Base-by-base conservation (phyloP, 2,888 invertebrate genomes). In the Athalia cordata region DNA sequence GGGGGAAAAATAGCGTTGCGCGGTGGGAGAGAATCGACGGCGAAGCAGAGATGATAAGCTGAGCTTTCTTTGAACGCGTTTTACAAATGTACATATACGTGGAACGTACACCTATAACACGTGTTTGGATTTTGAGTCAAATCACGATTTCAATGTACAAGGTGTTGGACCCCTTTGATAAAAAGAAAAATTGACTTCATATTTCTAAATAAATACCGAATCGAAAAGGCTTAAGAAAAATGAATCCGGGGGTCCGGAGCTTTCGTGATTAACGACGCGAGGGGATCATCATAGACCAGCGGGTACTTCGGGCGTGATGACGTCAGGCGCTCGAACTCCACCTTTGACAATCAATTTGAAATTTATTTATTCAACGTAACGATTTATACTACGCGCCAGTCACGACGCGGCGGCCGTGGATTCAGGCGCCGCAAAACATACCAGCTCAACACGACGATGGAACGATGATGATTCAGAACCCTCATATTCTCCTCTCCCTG, bases 291-390 rank as follows among this genome's bases (percentile, higher is more conserved):
- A 29, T 29, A 29, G 29, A 29, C 29, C 29, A 29, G 29, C 29
- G 29, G 29, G 29, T 29, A 29, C 29, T 29, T 29, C 29, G 29
- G 29, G 29, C 29, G 29, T 2, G 29, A 29, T 29, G 29, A 49
- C 29, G 49, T 66, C 45, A 11, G 11, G 6, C 66, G 47, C 13
- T 66, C 13, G 29, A 66, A 66, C 5, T 55, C 29, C n/a, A 55
- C 68, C 55, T 68, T 68, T 43, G 72, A 61, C 47, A 59, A 72
- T 72, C 13, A 59, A 72, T 72, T 6, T n/a, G 59, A 59, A 57
- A 72, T 72, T 59, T 72, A 59, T 72, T 72, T 72, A 59, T 57
- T 49, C 59, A 49, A 47, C 59, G 45, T 72, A 72, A 72, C 45
- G 47, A 68, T 55, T 29, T 29, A 29, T 29, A 29, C 29, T 29